Evolutionary conservation across 2,113 vertebrate genomes (phyloP).

Genomic region (Misgurnus mizolepis): DNA sequence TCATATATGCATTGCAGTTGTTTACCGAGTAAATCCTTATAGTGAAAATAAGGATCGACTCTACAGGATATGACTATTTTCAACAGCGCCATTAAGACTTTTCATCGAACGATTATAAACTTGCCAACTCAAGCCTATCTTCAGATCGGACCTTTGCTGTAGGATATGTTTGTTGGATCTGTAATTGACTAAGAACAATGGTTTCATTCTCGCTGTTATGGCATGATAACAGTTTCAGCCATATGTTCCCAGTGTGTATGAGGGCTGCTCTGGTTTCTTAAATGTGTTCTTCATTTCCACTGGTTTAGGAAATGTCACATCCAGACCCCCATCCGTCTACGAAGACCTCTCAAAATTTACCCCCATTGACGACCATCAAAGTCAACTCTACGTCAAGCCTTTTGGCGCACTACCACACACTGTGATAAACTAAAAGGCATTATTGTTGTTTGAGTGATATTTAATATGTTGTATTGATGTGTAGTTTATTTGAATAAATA

Average conservation of each 20-base stretch:
- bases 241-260: conserved; percentile 70
- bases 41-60: conserved; percentile 25
- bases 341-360: conserved; percentile 41
- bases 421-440: conserved; percentile 1
- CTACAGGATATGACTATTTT: not conserved
- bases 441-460: conserved; percentile 6
- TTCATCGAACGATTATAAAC: conserved; percentile 50
- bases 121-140: conserved; percentile 49
- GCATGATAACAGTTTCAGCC: conserved; percentile 65
- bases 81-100: conserved; percentile 46
- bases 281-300: conserved; percentile 75
- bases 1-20: conserved; percentile 20
- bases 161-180: conserved; percentile 61
- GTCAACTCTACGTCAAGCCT: not conserved
- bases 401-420: conserved; percentile 32
- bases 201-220: conserved; percentile 69
- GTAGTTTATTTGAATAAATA: not conserved
- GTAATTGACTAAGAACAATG: conserved; percentile 73
- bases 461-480: not conserved
- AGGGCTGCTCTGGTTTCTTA: conserved; percentile 56
- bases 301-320: conserved; percentile 63
- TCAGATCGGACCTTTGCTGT: conserved; percentile 45
- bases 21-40: conserved; percentile 24
- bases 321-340: conserved; percentile 59
- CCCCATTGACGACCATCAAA: conserved; percentile 41